These are phyloP conservation scores for Pseudochirops corinnae DNA, from an alignment of 2,797 vertebrate genomes.

Conservation along the genomic window DNA sequence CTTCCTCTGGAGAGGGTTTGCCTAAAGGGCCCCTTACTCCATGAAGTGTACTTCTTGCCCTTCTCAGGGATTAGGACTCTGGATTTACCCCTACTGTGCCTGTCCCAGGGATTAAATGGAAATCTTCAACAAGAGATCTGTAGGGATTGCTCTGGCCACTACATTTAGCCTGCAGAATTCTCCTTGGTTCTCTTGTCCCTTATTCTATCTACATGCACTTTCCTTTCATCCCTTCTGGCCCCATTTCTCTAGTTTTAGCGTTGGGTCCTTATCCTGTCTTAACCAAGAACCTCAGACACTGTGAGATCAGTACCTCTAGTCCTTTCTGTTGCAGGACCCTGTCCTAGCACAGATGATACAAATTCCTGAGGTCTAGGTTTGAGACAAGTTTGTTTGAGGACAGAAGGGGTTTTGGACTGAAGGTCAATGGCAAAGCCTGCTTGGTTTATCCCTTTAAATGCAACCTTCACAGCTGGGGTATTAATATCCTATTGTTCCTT, in stretches of 20 bases:
- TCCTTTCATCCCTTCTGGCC: constrained; percentile 40
- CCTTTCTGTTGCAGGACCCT: not conserved
- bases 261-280: not conserved
- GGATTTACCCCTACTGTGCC: not conserved
- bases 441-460: constrained; percentile 54
- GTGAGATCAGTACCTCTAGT: not conserved
- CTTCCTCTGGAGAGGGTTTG: not conserved
- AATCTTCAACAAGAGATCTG: not conserved
- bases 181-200: not conserved
- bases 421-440: constrained; percentile 14
- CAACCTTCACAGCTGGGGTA: constrained; percentile 72
- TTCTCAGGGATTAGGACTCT: not conserved
- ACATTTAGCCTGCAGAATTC: not conserved
- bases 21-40: not conserved
- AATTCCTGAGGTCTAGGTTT: not conserved
- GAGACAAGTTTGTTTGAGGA: constrained; percentile 44
- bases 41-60: not conserved
- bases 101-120: not conserved
- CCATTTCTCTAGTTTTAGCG: constrained; percentile 20
- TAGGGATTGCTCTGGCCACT: not conserved
- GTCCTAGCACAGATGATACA: not conserved
- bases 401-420: constrained; percentile 1
- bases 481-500: constrained; percentile 91
- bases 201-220: constrained; percentile 34
- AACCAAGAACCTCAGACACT: not conserved